Evolutionary conservation across 2,797 vertebrate genomes (phyloP).

Genomic region (Hirundo rustica): DNA sequence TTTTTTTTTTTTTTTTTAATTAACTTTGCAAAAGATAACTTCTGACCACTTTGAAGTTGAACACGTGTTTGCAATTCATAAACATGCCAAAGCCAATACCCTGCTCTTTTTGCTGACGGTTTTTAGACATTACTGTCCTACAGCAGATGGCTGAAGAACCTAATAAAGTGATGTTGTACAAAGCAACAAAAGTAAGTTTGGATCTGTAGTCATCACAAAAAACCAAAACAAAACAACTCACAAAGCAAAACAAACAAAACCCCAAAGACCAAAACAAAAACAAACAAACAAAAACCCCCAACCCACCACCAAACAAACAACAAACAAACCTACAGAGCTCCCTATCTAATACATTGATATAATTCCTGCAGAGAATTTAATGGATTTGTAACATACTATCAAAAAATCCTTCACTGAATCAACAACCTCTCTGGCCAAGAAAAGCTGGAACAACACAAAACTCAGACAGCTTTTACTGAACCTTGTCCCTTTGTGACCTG

Average conservation of each 20-base stretch:
- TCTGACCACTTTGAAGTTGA: constrained; percentile 36
- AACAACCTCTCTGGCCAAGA: background rate
- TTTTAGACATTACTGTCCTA: background rate
- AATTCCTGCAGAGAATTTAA: background rate
- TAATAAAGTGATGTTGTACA: constrained; percentile 52
- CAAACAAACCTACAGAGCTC: background rate
- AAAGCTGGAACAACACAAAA: background rate
- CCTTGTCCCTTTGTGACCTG: background rate
- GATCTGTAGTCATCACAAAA: background rate
- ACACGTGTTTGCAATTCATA: background rate
- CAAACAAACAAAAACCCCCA: background rate
- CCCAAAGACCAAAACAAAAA: background rate
- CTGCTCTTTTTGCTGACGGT: constrained; percentile 40
- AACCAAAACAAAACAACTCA: background rate
- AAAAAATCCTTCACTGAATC: background rate
- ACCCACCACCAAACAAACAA: background rate
- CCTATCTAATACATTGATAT: background rate
- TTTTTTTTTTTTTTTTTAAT: constrained; percentile 22
- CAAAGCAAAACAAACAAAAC: background rate
- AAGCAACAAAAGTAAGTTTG: constrained; percentile 44
- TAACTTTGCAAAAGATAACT: constrained; percentile 39
- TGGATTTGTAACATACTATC: background rate
- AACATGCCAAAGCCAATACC: background rate
- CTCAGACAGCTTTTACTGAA: background rate
- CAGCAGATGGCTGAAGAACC: constrained; percentile 54